Percentiles rank a stretch among this genome's conserved stretches.
Conservation (phyloP, 2,113 vertebrate genomes). For the Nansenia antarctica region DNA sequence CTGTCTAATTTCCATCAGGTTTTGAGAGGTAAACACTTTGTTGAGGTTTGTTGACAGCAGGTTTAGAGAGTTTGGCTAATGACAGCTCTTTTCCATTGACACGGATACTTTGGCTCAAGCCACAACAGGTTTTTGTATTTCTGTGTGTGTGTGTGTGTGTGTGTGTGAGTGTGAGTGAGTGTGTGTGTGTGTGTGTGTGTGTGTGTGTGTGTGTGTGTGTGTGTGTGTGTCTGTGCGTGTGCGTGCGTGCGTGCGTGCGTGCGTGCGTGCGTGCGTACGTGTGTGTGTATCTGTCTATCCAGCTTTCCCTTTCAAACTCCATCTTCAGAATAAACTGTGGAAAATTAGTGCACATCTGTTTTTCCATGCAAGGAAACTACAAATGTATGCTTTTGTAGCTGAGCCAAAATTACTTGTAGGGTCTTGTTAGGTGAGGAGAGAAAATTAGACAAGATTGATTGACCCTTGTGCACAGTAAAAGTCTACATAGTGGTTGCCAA, state of each 20-base stretch:
- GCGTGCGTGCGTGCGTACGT: neutral
- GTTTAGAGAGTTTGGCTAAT: conserved; percentile 43
- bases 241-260: conserved; percentile 10
- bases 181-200: neutral
- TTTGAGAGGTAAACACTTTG: conserved; percentile 22
- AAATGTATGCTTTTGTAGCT: conserved; percentile 38
- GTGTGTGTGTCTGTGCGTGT: conserved; percentile 15
- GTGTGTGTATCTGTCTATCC: conserved; percentile 17
- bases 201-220: conserved; percentile 1
- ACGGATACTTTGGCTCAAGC: conserved; percentile 49
- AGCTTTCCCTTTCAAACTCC: conserved; percentile 35
- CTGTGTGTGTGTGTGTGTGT: conserved; percentile 7
- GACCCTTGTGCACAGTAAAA: conserved; percentile 11
- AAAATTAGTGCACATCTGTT: conserved; percentile 60
- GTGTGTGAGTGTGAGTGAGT: conserved; percentile 12
- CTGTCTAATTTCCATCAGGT: conserved; percentile 27
- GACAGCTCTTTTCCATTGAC: conserved; percentile 54
- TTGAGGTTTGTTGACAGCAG: conserved; percentile 21
- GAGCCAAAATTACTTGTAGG: conserved; percentile 38
- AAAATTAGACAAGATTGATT: conserved; percentile 27
- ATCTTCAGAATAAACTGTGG: conserved; percentile 30
- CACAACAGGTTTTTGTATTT: conserved; percentile 52
- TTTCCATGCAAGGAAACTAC: conserved; percentile 46
- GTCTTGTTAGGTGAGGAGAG: conserved; percentile 43
- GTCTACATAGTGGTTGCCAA: conserved; percentile 10